Evolutionary conservation across 2,113 vertebrate species (phyloP).

Genomic region (Castor canadensis): DNA sequence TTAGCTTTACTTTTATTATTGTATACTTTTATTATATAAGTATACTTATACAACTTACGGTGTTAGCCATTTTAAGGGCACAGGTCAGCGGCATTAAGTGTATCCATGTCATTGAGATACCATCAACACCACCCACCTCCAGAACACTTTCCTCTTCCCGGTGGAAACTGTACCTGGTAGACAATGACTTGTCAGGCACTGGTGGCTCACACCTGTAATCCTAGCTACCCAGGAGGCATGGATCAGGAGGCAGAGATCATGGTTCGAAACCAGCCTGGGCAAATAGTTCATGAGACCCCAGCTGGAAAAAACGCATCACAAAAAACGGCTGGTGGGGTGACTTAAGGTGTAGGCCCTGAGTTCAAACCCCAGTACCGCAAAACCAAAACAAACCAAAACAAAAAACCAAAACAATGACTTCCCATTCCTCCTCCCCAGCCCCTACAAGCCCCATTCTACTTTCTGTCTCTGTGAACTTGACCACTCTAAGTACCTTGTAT

Average conservation of each 20-base stretch:
- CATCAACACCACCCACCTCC: accelerated
- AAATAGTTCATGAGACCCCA: too few relatives aligned
- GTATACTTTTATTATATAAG: not conserved
- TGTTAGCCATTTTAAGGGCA: not conserved
- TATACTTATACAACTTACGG: not conserved
- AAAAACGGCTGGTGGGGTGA: too few relatives aligned
- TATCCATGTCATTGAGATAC: not conserved
- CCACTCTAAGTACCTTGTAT: not conserved
- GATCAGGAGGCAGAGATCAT: too few relatives aligned
- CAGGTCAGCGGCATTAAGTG: not conserved
- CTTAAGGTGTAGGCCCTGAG: too few relatives aligned
- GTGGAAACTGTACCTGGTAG: not conserved
- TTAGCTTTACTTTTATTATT: not conserved
- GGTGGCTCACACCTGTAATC: too few relatives aligned
- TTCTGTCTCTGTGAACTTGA: not conserved
- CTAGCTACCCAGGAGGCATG: too few relatives aligned
- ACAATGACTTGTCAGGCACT: too few relatives aligned
- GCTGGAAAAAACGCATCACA: too few relatives aligned
- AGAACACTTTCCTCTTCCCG: not conserved
- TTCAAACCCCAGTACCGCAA: too few relatives aligned
- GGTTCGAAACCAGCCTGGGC: too few relatives aligned
- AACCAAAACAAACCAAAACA: too few relatives aligned
- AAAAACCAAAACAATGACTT: too few relatives aligned
- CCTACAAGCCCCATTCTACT: not conserved
- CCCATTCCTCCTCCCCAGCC: not conserved